Conservation (phyloP, 1,140 invertebrate genomes). For the Chrysoperla carnea region DNA sequence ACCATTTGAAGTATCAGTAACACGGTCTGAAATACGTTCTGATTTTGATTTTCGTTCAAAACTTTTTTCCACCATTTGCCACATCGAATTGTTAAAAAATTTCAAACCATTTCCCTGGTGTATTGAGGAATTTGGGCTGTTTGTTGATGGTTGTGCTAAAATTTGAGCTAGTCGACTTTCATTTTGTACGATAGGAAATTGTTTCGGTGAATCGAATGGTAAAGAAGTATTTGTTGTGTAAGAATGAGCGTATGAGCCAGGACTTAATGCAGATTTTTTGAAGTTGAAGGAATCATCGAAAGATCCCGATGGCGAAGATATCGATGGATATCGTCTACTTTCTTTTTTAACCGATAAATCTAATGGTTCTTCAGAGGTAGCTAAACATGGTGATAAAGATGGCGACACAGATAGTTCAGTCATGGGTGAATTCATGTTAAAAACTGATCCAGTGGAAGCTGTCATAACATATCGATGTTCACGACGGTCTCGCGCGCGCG, state of each 20-base stretch:
- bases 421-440: slow-evolving; percentile 20
- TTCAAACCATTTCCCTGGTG: too few species aligned
- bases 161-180: slow-evolving; percentile 39
- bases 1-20: slow-evolving; percentile 26
- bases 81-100: too few species aligned
- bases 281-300: too few species aligned
- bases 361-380: slow-evolving; percentile 49
- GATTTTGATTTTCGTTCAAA: too few species aligned
- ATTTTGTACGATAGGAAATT: slow-evolving; percentile 26
- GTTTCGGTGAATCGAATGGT: too few species aligned
- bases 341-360: slow-evolving; percentile 21
- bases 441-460: too few species aligned
- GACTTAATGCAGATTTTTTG: too few species aligned
- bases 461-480: slow-evolving; percentile 37
- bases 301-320: too few species aligned
- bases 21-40: slow-evolving; percentile 19
- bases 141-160: slow-evolving; percentile 29
- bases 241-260: too few species aligned
- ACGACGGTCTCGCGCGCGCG: slow-evolving; percentile 75
- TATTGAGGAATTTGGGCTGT: slow-evolving; percentile 31
- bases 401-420: slow-evolving; percentile 3
- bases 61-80: too few species aligned
- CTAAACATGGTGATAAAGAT: slow-evolving; percentile 7
- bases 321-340: slow-evolving; percentile 2
- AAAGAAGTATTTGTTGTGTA: too few species aligned